A percentile compares a stretch with the other conserved stretches of the same genome.
Conservation (phyloP, 2,113 vertebrate species). For the Ammodytes marinus region DNA sequence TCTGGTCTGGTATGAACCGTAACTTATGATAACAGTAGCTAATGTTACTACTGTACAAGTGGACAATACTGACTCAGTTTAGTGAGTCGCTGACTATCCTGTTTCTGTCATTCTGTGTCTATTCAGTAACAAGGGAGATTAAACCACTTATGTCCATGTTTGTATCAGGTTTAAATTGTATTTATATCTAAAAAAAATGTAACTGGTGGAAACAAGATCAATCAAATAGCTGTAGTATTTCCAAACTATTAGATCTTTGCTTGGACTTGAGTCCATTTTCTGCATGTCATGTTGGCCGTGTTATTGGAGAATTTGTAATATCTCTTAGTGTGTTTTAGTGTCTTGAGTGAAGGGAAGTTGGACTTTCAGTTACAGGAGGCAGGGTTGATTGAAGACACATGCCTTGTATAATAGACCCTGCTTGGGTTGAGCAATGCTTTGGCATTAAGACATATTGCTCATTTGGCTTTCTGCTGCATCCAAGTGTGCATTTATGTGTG, state of each 20-base stretch:
- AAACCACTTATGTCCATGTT: not conserved
- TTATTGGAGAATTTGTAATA: slow-evolving; percentile 9
- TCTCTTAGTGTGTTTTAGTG: slow-evolving; percentile 34
- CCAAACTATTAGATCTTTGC: not conserved
- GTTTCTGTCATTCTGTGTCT: not conserved
- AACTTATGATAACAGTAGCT: not conserved
- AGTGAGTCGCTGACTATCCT: not conserved
- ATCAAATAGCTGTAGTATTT: slow-evolving; percentile 15
- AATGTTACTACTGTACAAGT: not conserved
- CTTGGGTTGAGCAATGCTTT: slow-evolving; percentile 78
- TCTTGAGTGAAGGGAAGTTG: slow-evolving; percentile 45
- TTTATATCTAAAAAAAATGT: not conserved
- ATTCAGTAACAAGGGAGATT: not conserved
- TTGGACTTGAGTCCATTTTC: slow-evolving; percentile 29
- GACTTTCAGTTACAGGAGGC: slow-evolving; percentile 59
- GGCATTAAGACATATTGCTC: slow-evolving; percentile 52
- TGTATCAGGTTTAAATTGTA: not conserved
- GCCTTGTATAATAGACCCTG: slow-evolving; percentile 69
- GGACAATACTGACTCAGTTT: not conserved
- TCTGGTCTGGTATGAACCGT: not conserved
- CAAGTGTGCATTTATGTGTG: slow-evolving; percentile 23
- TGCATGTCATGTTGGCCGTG: not conserved
- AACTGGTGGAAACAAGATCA: not conserved
- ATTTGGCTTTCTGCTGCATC: slow-evolving; percentile 38
- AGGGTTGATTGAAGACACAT: slow-evolving; percentile 82